Evolutionary conservation across 2,797 vertebrate species (phyloP).

Genomic region (Mus minutoides): DNA sequence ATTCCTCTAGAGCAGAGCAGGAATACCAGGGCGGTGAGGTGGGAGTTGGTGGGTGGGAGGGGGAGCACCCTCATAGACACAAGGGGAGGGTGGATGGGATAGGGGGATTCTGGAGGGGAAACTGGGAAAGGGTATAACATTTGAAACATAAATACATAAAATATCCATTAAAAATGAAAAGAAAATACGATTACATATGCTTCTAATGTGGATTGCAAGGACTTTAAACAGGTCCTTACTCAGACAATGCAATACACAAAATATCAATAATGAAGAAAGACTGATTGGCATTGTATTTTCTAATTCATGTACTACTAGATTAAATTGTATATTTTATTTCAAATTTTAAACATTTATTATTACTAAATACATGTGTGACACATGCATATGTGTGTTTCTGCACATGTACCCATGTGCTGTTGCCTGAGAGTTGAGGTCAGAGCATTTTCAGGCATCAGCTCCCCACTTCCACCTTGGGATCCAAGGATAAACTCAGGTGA

Average conservation of each 20-base stretch:
- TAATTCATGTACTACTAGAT: neutral
- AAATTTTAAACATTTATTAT: neutral
- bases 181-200: neutral
- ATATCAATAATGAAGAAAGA: neutral
- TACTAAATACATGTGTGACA: neutral
- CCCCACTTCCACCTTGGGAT: neutral
- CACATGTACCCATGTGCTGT: neutral
- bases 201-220: neutral
- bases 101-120: too few relatives aligned
- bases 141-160: too few relatives aligned
- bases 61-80: too few relatives aligned
- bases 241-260: neutral
- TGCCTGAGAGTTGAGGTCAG: neutral
- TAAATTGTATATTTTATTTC: neutral
- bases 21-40: too few relatives aligned
- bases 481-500: neutral
- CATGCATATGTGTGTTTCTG: neutral
- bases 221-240: neutral
- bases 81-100: too few relatives aligned
- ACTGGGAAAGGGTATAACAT: too few relatives aligned
- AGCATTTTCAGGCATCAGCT: too few relatives aligned
- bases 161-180: neutral
- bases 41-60: too few relatives aligned
- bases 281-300: neutral
- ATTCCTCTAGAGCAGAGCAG: neutral